Evolutionary conservation across 1,140 invertebrate species (phyloP), one percentile per base, ranked within the genome.

Genomic region (Drosophila kepulauana): DNA sequence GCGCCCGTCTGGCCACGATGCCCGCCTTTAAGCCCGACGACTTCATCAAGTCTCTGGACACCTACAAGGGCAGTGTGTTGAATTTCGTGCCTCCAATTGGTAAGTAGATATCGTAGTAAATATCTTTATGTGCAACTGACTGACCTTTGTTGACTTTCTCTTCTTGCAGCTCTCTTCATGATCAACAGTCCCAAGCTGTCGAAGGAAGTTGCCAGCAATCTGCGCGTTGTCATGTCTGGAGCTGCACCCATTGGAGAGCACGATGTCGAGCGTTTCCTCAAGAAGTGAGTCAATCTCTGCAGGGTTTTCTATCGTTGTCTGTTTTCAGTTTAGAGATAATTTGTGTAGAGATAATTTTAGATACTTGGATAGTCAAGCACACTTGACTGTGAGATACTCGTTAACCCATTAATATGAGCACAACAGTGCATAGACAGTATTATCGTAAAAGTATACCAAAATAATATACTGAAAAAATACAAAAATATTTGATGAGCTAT

Each of bases 1-100:
- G 97, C 0, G 79, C 93, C 0, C 95, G 95, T 81, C 61, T 97
- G 28, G 93, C 97, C 0, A 96, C 96, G 0, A 57, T 98, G 51
- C 95, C 96, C 1, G 95, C 94, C 91, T 98, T 98, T 74, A 93
- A 94, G 49, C 95, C 96, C 0, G 94, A 96, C 1, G 93, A 93
- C 13, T 96, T 95, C 61, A 75, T 96, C 1, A 92, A 94, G 6
- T 74, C 94, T 7, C 82, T 96, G 68, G 85, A 92, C n/a, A 94
- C 94, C 1, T 91, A 95, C 69, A 93, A 94, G 89, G 94, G 93
- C n/a, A 93, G 93, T 45, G 67, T 94, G 1, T 72, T 96, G 5
- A 94, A 94, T 73, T n/a, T 94, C 3, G 95, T 95, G 15, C 95
- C 95, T 7, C 95, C 95, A n/a, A 93, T 95, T 25, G 93, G 95